Evolutionary conservation across 2,113 vertebrate species (phyloP), one percentile per base, ranked within the genome.

Genomic region (Chitala chitala): DNA sequence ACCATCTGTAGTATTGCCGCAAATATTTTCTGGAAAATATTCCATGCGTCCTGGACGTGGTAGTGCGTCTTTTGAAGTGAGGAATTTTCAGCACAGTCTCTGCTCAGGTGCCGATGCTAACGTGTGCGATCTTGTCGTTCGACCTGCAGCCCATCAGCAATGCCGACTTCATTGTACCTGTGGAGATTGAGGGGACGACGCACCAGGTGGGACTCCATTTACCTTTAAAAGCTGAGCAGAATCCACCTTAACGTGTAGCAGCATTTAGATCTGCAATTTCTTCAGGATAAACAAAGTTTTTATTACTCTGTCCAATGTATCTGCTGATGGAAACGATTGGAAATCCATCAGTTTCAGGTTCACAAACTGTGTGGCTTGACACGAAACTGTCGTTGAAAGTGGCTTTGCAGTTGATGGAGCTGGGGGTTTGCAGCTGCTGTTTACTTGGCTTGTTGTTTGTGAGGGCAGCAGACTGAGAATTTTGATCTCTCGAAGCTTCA

Each of bases 121-220:
- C 20, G 20, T 20, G 9, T 38, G 9, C 33, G 12, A 31, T 42
- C 40, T 53, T 15, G 53, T 10, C 66, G 59, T 80, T n/a, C n/a
- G 59, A 56, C 17, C 77, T 80, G 10, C 75, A 94, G 91, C 91
- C 91, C 0, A 89, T 93, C 87, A 92, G 80, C 86, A 92, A 93
- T 13, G 91, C 90, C 0, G 92, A 92, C 84, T 92, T 93, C 86
- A 89, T 91, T 79, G 90, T 92, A 81, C 91, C 90, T 1, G 91
- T 91, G 69, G 71, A 79, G 61, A 81, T 75, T 63, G 71, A 78
- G 65, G 79, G 73, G 55, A 73, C 76, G 36, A 78, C 73, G 13
- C 72, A 64, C 69, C 76, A 76, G 76, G 74, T 78, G 74, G 71
- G 72, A 46, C 8, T 6, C 13, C n/a, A 29, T 12, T 22, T 50